Evolutionary conservation across 30 jellyfish, hydroid and myxozoan species (phyloP).

Genomic region (Hydra vulgaris): DNA sequence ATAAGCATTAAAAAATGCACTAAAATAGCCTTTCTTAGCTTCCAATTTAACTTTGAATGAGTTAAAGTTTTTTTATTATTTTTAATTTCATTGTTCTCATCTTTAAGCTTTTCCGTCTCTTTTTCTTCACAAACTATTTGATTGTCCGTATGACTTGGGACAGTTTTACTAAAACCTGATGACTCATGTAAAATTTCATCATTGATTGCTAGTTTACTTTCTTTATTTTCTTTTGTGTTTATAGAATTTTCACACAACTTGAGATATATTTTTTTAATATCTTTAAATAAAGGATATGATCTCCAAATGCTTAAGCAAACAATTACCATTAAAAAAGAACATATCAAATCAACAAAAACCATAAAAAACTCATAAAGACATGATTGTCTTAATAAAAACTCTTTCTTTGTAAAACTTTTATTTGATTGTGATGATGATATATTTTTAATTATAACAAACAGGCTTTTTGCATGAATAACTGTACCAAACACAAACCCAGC

Average conservation of each 20-base stretch:
- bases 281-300: constrained; percentile 46
- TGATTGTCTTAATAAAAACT: constrained; percentile 34
- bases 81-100: not conserved
- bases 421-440: constrained; percentile 3
- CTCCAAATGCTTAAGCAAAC: constrained; percentile 62
- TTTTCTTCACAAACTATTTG: constrained; percentile 6
- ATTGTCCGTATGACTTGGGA: not conserved
- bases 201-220: not conserved
- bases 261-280: constrained; percentile 8
- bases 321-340: constrained; percentile 34
- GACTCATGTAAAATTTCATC: not conserved
- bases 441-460: constrained; percentile 14
- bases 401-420: not conserved
- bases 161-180: not conserved
- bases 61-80: not conserved
- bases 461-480: constrained; percentile 40
- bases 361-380: constrained; percentile 30
- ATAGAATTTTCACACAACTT: not conserved
- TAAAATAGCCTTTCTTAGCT: constrained; percentile 48
- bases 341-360: constrained; percentile 53
- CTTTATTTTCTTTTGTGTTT: not conserved
- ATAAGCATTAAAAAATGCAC: constrained; percentile 40
- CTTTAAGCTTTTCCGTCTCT: constrained; percentile 3
- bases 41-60: constrained; percentile 32
- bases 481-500: constrained; percentile 36